A percentile compares a stretch with the other conserved stretches of the same genome.
phyloP scores from a whole-genome alignment of 2,113 vertebrate genomes.

The Hippolais icterina region DNA sequence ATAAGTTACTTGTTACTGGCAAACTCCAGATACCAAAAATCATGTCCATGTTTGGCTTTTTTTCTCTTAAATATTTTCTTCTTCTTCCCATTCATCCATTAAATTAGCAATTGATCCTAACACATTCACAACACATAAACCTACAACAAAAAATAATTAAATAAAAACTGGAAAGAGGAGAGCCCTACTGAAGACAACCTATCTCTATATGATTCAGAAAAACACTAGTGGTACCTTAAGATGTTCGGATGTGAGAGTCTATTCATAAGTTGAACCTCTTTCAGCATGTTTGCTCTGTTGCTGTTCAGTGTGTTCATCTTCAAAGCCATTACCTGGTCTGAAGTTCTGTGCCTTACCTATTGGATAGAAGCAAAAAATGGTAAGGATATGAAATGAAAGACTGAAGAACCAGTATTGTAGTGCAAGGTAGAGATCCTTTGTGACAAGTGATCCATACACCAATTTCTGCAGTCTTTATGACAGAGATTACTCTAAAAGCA shows the following conservation, averaged over 20 bases:
- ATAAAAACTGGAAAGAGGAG: neutral
- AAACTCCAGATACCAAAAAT: neutral
- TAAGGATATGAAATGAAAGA: neutral
- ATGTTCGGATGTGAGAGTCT: constrained; percentile 95
- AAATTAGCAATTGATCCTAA: neutral
- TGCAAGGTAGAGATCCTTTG: neutral
- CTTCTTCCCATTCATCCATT: neutral
- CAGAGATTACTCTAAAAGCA: neutral
- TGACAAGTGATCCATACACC: neutral
- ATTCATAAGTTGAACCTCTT: constrained; percentile 98
- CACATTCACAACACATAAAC: neutral
- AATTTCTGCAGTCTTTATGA: neutral
- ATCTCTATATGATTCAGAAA: neutral
- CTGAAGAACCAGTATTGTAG: neutral
- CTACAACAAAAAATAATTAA: neutral
- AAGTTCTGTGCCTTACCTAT: constrained; percentile 91
- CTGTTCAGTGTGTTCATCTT: constrained; percentile 98
- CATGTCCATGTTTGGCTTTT: neutral
- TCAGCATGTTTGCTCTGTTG: constrained; percentile 96
- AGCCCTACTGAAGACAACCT: neutral
- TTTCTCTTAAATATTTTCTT: neutral
- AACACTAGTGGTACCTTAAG: constrained; percentile 80
- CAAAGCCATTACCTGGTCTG: constrained; percentile 96
- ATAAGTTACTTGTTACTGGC: neutral
- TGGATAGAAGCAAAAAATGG: constrained; percentile 12